Conservation (phyloP, 2,888 invertebrate genomes). For the Formica aserva region DNA sequence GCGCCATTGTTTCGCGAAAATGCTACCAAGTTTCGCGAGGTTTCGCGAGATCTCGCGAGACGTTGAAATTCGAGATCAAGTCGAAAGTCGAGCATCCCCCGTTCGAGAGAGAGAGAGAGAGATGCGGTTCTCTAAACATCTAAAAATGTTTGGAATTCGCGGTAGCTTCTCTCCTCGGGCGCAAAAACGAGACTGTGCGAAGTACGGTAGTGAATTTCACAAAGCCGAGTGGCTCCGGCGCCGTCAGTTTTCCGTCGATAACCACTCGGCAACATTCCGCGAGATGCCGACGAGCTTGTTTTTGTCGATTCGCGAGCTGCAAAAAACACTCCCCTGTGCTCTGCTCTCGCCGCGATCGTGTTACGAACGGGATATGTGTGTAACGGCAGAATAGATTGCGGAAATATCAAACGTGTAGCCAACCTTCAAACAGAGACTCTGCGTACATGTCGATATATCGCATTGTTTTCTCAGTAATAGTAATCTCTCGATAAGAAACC, state of each 20-base stretch:
- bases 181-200: constrained; percentile 1
- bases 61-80: neutral
- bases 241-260: neutral
- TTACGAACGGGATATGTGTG: constrained; percentile 13
- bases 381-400: constrained; percentile 11
- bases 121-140: neutral
- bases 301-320: constrained; percentile 26
- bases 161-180: neutral
- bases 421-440: neutral
- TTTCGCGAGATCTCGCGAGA: neutral
- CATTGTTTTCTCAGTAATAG: neutral
- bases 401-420: constrained; percentile 10
- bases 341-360: constrained; percentile 15
- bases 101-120: neutral
- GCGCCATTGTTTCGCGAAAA: constrained; percentile 30
- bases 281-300: constrained; percentile 11
- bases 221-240: constrained; percentile 16
- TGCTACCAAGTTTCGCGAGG: constrained; percentile 22
- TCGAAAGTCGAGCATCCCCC: too few relatives aligned
- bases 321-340: constrained; percentile 4
- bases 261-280: constrained; percentile 17
- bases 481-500: neutral
- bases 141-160: neutral
- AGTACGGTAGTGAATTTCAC: constrained; percentile 28
- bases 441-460: neutral